Conservation (phyloP, 2,888 invertebrate genomes). For the Drosophila parthenogenetica region DNA sequence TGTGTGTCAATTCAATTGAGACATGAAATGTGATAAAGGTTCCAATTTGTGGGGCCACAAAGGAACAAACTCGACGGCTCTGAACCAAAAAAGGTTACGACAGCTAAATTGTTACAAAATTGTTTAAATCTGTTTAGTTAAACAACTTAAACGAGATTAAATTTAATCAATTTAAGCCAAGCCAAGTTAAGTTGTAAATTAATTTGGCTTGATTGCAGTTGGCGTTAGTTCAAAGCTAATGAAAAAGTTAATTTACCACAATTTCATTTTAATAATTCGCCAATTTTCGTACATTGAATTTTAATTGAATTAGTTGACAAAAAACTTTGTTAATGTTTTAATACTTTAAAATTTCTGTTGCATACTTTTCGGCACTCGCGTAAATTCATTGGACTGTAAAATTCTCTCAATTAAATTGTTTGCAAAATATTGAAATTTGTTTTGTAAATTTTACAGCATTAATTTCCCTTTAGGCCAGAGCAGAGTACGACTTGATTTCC, state of each 20-base stretch:
- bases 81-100: neutral
- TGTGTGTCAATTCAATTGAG: slow-evolving; percentile 50
- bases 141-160: neutral
- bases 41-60: slow-evolving; percentile 23
- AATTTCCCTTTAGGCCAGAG: neutral
- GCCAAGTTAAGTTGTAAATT: slow-evolving; percentile 1
- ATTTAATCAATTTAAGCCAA: slow-evolving; percentile 1
- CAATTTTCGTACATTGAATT: neutral
- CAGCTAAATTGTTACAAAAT: slow-evolving; percentile 10
- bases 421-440: neutral
- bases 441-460: neutral
- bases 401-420: neutral
- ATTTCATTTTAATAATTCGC: neutral
- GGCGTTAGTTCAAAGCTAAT: neutral
- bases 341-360: neutral
- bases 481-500: neutral
- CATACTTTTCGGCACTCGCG: slow-evolving; percentile 3
- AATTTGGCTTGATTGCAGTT: neutral
- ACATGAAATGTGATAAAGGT: slow-evolving; percentile 49
- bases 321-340: neutral
- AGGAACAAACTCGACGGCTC: slow-evolving; percentile 2
- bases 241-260: neutral
- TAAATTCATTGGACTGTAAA: neutral
- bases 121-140: slow-evolving; percentile 19
- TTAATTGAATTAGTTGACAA: neutral